These are phyloP conservation scores for Tokudaia tokunoshimensis DNA, from an alignment of 2,797 vertebrate genomes.

Conservation along the genomic window DNA sequence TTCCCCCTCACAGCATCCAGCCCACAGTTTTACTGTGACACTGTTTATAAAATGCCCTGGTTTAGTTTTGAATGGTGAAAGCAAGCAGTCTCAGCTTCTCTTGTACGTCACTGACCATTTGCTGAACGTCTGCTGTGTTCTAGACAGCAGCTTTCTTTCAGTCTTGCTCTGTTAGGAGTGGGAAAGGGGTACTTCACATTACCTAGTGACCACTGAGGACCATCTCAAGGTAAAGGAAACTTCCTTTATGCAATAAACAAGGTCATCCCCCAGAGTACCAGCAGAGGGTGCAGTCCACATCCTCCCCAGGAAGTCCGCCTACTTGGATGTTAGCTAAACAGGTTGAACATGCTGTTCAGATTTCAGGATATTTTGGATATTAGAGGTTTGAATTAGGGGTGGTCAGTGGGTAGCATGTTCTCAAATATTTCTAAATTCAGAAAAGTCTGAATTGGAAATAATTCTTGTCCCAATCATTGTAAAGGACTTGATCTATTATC, in stretches of 20 bases:
- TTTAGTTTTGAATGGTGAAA: background rate
- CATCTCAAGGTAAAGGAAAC: background rate
- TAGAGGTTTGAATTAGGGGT: background rate
- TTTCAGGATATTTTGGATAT: background rate
- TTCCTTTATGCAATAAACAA: background rate
- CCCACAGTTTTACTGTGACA: background rate
- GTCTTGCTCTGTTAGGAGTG: background rate
- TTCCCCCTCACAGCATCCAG: background rate
- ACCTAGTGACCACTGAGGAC: background rate
- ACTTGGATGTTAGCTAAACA: background rate
- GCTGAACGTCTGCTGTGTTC: background rate
- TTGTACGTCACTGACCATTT: background rate
- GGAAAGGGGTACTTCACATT: background rate
- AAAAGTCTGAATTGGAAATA: background rate
- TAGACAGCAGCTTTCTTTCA: background rate
- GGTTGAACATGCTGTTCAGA: background rate
- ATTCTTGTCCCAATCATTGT: background rate
- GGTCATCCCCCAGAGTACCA: fast-evolving
- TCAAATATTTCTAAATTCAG: background rate
- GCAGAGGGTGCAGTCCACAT: fast-evolving
- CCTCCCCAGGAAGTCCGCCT: background rate
- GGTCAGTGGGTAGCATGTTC: background rate
- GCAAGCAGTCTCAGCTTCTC: background rate
- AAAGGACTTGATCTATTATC: background rate
- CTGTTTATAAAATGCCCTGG: background rate